Evolutionary conservation across 2,888 invertebrate species (phyloP).

Genomic region (Volucella zonaria): DNA sequence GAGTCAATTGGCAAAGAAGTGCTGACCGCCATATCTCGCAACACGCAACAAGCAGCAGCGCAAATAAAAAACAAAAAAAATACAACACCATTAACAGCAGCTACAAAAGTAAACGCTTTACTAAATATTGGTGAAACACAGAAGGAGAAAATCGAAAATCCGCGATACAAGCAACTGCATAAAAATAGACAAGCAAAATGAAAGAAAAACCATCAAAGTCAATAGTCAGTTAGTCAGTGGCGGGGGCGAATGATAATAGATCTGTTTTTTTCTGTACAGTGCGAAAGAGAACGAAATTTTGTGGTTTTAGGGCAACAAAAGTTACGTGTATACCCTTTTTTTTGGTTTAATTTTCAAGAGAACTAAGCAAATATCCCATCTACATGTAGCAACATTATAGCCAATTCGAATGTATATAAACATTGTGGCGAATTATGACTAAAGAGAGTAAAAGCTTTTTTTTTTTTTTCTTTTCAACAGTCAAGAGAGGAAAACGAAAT

Average conservation of each 20-base stretch:
- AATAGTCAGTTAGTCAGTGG: background rate
- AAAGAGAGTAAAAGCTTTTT: slow-evolving; percentile 23
- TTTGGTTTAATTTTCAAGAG: slow-evolving; percentile 38
- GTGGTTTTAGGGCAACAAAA: slow-evolving; percentile 1
- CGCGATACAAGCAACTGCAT: slow-evolving; percentile 36
- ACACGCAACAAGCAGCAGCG: slow-evolving; percentile 34
- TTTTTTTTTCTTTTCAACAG: background rate
- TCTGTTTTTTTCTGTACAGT: background rate
- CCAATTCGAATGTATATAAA: slow-evolving; percentile 21
- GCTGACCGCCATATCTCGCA: slow-evolving; percentile 52
- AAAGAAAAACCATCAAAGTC: background rate
- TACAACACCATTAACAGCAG: slow-evolving; percentile 8
- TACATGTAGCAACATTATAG: background rate
- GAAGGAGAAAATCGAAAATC: background rate
- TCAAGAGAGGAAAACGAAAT: background rate
- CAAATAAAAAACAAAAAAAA: background rate
- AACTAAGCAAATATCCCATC: background rate
- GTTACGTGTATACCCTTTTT: background rate
- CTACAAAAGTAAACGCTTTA: background rate
- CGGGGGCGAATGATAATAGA: slow-evolving; percentile 24
- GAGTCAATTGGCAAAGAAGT: slow-evolving; percentile 29
- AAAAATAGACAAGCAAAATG: slow-evolving; percentile 30
- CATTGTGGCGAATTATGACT: slow-evolving; percentile 10
- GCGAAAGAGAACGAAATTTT: slow-evolving; percentile 7
- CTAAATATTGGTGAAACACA: slow-evolving; percentile 2